Base-by-base conservation (phyloP, 2,797 vertebrate species). In the Huso huso region DNA sequence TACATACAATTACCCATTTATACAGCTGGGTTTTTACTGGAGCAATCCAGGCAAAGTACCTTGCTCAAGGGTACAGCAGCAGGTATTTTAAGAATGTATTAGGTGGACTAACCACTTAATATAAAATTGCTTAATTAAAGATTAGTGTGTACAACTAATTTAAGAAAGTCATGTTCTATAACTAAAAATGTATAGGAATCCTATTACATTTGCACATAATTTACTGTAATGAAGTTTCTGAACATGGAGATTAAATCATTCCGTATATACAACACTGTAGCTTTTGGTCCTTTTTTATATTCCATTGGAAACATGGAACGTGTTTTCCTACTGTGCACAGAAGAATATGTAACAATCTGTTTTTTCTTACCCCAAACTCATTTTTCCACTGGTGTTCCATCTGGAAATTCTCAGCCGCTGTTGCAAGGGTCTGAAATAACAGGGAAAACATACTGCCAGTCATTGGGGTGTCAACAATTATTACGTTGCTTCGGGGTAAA, bases 351-450 rank as follows among this genome's bases (percentile, higher is more conserved):
- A 37, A 37, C 37, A 37, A 37, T 37, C 5, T 37, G 37, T 37
- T 67, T 7, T 67, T 37, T 59, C 93, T 92, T 88, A 97, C 95
- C 77, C 86, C 88, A 64, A 89, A 89, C 67, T 92, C 86, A 48
- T 91, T 90, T 62, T 78, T 86, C 94, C 94, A 97, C 64, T 79
- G 79, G 76, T 97, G 94, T 0, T 87, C 82, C 70, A 83, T 86
- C 77, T 98, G 94, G 66, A 91, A 85, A 18, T 74, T 84, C 71
- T 97, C 95, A 7, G 95, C 95, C 73, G 88, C 84, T 62, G 71
- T 66, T 11, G 90, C 95, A 53, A 98, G 86, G 50, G 76, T 90
- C 95, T 98, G 79, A 23, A 77, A 79, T 55, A 66, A 53, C 62
- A 66, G 8, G 67, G 59, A 75, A 66, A 82, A 65, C 59, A 1